Conservation (phyloP, 2,113 vertebrate species). For the Bombycilla garrulus region DNA sequence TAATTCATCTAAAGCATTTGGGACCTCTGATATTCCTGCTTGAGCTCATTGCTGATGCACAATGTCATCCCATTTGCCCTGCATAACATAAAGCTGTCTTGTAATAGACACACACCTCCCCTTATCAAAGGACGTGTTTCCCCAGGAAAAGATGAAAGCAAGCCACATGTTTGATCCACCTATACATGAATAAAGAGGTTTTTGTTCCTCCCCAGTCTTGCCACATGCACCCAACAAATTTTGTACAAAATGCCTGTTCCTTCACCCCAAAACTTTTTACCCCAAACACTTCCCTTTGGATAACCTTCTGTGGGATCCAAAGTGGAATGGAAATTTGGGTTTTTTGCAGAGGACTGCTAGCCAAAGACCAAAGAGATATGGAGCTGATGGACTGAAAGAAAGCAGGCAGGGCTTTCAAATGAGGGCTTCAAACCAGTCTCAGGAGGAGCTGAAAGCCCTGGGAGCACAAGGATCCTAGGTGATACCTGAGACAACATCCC, state of each 20-base stretch:
- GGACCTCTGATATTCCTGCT: slow-evolving; percentile 41
- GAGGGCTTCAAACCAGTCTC: neutral
- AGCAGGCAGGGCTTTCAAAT: neutral
- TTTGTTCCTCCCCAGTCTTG: neutral
- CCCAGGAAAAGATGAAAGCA: slow-evolving; percentile 13
- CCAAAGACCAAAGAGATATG: neutral
- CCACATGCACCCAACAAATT: neutral
- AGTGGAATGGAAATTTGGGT: neutral
- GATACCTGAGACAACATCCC: neutral
- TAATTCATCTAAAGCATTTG: slow-evolving; percentile 52
- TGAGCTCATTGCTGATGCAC: slow-evolving; percentile 55
- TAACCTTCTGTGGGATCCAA: neutral
- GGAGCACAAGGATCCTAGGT: neutral
- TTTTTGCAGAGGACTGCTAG: neutral
- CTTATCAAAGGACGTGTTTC: neutral
- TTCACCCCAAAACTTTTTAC: neutral
- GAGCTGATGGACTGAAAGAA: neutral
- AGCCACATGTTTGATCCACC: neutral
- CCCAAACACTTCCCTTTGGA: neutral
- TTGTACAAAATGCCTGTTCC: neutral
- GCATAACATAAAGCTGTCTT: slow-evolving; percentile 51
- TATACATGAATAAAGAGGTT: neutral
- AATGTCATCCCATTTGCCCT: slow-evolving; percentile 35
- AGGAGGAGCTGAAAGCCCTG: neutral
- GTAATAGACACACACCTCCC: slow-evolving; percentile 15